phyloP scores from a whole-genome alignment of 2,888 invertebrate species.

The Trissonchulus latispiculum region DNA sequence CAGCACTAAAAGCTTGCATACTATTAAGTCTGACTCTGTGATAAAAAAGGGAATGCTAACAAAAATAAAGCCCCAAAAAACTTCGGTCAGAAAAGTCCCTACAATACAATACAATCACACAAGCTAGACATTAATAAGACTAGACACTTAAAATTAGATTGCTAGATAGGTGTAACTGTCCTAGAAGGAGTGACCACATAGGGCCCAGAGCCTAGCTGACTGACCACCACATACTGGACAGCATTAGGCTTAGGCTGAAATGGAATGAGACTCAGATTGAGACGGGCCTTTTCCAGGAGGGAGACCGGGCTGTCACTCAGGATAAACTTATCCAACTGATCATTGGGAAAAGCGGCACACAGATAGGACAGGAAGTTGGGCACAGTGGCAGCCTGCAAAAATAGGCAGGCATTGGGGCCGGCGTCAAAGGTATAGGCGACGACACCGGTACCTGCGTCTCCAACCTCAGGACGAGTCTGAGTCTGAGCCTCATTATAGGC shows the following conservation, averaged over 20 bases:
- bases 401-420: slow-evolving; percentile 89
- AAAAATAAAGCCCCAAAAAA: too few species aligned
- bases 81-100: too few species aligned
- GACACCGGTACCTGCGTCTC: slow-evolving; percentile 48
- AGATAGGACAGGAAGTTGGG: slow-evolving; percentile 9
- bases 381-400: slow-evolving; percentile 49
- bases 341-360: slow-evolving; percentile 13
- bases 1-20: too few species aligned
- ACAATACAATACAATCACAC: too few species aligned
- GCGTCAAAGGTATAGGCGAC: slow-evolving; percentile 97
- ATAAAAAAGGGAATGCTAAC: too few species aligned
- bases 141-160: too few species aligned
- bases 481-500: slow-evolving; percentile 58
- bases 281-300: neutral
- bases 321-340: slow-evolving; percentile 4
- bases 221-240: slow-evolving; percentile 18
- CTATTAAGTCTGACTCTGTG: too few species aligned
- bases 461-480: neutral
- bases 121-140: too few species aligned
- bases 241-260: neutral
- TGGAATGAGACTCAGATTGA: neutral
- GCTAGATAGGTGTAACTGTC: too few species aligned
- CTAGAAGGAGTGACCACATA: too few species aligned
- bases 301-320: neutral
- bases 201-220: slow-evolving; percentile 18